phyloP scores from a whole-genome alignment of 2,888 invertebrate species.

The Leuctra nigra region DNA sequence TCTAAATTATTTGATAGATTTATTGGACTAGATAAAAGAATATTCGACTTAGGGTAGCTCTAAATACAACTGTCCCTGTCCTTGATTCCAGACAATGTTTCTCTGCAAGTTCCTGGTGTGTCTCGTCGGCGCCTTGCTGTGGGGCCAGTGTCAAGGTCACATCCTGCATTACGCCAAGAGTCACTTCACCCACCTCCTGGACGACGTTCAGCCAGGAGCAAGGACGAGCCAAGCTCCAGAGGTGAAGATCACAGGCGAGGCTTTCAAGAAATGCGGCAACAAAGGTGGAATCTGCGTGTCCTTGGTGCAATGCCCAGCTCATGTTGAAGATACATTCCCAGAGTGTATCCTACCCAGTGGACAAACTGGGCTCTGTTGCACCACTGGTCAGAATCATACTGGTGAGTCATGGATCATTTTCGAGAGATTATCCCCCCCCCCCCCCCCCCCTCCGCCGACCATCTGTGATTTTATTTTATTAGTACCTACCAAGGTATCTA shows the following conservation, averaged over 20 bases:
- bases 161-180: not conserved
- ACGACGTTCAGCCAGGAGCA: not conserved
- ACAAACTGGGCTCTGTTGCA: conserved; percentile 53
- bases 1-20: no score
- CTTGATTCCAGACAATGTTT: conserved; percentile 58
- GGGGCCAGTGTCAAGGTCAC: conserved; percentile 34
- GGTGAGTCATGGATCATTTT: no score
- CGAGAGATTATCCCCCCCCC: no score
- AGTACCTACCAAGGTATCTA: no score
- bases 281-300: conserved; percentile 49
- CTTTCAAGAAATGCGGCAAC: not conserved
- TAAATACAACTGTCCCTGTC: no score
- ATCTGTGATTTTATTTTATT: no score
- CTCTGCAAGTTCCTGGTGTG: not conserved
- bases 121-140: not conserved
- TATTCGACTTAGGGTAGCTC: no score
- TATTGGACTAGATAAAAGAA: no score
- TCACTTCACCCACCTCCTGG: conserved; percentile 10
- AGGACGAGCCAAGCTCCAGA: not conserved
- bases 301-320: conserved; percentile 59
- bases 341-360: conserved; percentile 47
- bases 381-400: conserved; percentile 54
- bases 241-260: not conserved
- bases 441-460: no score
- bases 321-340: conserved; percentile 41